Percentiles rank a stretch among this genome's conserved stretches.
Evolutionary conservation across 2,888 invertebrate genomes (phyloP).

Genomic region (Cloeon dipterum): DNA sequence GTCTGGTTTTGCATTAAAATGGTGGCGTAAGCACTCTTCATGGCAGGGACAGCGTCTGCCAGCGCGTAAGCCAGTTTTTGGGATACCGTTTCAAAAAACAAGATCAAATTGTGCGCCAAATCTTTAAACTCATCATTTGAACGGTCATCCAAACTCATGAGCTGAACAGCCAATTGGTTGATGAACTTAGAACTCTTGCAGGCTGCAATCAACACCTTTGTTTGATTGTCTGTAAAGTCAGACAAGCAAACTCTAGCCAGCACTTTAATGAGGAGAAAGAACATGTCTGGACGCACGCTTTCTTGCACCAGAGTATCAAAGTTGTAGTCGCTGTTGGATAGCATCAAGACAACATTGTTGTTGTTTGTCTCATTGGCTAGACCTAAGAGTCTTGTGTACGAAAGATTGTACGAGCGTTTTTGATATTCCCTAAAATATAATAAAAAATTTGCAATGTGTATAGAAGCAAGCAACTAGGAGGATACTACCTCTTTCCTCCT

Average conservation of each 20-base stretch:
- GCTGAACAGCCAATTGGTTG: not conserved
- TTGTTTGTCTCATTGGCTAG: not conserved
- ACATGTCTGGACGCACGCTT: slow-evolving; percentile 23
- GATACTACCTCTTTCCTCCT: too few species aligned
- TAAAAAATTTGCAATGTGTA: slow-evolving; percentile 2
- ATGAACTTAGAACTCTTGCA: slow-evolving; percentile 5
- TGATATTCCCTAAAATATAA: slow-evolving; percentile 13
- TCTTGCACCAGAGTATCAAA: slow-evolving; percentile 23
- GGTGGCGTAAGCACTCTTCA: too few species aligned
- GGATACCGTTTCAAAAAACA: slow-evolving; percentile 16
- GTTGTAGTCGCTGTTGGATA: slow-evolving; percentile 19
- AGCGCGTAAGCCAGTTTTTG: slow-evolving; percentile 14
- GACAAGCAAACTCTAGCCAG: slow-evolving; percentile 19
- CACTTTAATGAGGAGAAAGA: slow-evolving; percentile 23
- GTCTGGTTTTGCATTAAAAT: slow-evolving; percentile 7
- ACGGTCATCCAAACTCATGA: slow-evolving; percentile 8
- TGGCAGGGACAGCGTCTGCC: slow-evolving; percentile 13
- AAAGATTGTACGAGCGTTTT: too few species aligned
- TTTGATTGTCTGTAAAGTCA: slow-evolving; percentile 9
- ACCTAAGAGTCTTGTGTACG: not conserved
- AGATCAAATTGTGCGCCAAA: slow-evolving; percentile 11
- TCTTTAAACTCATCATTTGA: slow-evolving; percentile 9
- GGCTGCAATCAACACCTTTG: slow-evolving; percentile 8
- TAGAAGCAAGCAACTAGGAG: too few species aligned
- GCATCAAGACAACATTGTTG: not conserved